Base-by-base conservation (phyloP, 1,140 invertebrate species). In the Caenorhabditis tropicalis region DNA sequence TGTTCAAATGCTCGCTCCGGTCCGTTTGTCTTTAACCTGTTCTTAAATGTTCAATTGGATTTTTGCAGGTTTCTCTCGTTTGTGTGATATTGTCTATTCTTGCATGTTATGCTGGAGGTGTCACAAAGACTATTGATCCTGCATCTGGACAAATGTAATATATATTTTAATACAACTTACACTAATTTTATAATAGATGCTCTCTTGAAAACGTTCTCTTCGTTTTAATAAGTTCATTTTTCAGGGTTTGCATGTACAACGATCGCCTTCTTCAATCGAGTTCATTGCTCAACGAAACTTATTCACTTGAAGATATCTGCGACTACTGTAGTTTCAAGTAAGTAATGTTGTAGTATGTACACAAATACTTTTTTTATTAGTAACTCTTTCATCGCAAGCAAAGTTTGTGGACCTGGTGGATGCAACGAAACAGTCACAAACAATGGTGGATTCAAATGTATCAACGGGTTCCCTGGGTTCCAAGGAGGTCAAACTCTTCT, bases 71-170 rank as follows among this genome's bases (percentile, higher is more conserved):
- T n/a, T 93, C 93, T 19, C 88, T 93, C 27, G 87, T 91, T 51
- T 92, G 92, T 88, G 93, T 93, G 31, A 91, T 93, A 48, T 81
- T 92, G 33, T 93, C 93, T 29, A 93, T 93, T 81, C 33, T 93
- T 1, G 92, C 91, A 83, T 92, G 93, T 80, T 93, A 93, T 88
- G 92, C 93, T 81, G 93, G 93, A 39, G 90, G 89, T 36, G 56
- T 91, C 46, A 88, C 90, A 65, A 91, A 91, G 74, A 90, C 89
- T 24, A 46, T 91, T 15, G 49, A 87, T 79, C 88, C 90, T 10
- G 82, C 65, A 33, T 80, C 87, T 39, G 90, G 90, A 33, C 90
- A 91, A 88, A 58, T 51, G 88, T 91, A 31, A 87, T 56, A 27
- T 21, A 43, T 33, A 9, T 58, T 33, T 1, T 31, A 12, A 24